Evolutionary conservation across 2,797 vertebrate species (phyloP).

Genomic region (Rallus crepitans): DNA sequence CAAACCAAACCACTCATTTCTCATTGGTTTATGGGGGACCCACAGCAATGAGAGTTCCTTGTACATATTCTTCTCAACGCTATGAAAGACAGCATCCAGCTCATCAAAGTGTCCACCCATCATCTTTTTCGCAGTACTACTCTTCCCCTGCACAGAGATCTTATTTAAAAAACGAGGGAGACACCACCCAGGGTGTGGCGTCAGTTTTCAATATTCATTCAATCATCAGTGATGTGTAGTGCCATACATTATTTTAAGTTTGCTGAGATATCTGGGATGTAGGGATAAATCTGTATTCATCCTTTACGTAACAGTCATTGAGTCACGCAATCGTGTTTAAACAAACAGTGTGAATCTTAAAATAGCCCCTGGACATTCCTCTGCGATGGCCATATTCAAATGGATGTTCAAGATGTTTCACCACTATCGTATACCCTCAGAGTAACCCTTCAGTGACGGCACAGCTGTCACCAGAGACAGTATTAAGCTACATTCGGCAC

Average conservation of each 20-base stretch:
- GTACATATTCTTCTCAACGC: not conserved
- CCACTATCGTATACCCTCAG: constrained; percentile 33
- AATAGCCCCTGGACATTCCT: constrained; percentile 65
- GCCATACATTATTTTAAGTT: not conserved
- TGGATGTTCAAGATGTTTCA: constrained; percentile 58
- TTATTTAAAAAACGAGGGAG: not conserved
- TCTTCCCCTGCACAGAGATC: not conserved
- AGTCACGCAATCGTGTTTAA: constrained; percentile 50
- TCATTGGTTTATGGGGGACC: constrained; percentile 19
- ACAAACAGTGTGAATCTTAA: constrained; percentile 67
- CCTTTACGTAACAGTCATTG: constrained; percentile 46
- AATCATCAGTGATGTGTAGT: not conserved
- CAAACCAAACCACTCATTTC: constrained; percentile 32
- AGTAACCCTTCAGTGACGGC: constrained; percentile 36
- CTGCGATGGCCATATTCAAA: constrained; percentile 33
- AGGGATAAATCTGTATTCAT: constrained; percentile 34
- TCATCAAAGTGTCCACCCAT: not conserved
- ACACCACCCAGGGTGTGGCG: not conserved
- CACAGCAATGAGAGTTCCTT: not conserved
- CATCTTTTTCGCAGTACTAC: not conserved
- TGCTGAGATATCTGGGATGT: not conserved
- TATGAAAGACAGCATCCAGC: constrained; percentile 12
- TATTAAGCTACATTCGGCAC: not conserved
- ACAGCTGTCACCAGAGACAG: not conserved
- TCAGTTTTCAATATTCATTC: not conserved